A percentile compares a stretch with the other conserved stretches of the same genome.
phyloP scores from a whole-genome alignment of 2,797 vertebrate genomes.

The Botia almorhae region DNA sequence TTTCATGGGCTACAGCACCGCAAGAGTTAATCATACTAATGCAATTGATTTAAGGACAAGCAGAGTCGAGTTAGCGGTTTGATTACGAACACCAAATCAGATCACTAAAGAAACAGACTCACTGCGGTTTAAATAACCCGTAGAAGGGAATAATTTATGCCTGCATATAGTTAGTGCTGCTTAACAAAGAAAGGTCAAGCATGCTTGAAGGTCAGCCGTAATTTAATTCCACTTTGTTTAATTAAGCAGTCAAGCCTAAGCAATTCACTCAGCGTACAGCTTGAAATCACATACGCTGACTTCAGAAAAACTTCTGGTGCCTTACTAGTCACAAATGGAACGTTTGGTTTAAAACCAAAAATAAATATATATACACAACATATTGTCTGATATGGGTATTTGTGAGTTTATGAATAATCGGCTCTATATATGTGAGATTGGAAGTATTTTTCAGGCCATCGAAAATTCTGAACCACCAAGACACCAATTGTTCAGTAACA shows the following conservation, averaged over 20 bases:
- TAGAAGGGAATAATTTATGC: slow-evolving; percentile 4
- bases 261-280: no score
- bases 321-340: not conserved
- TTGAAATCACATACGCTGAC: slow-evolving; percentile 4
- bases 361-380: no score
- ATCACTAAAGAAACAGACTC: not conserved
- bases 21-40: slow-evolving; percentile 13
- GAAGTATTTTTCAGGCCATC: not conserved
- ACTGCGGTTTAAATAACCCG: not conserved
- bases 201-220: slow-evolving; percentile 15
- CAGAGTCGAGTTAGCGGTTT: not conserved
- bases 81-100: slow-evolving; percentile 10
- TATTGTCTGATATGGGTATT: no score
- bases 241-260: slow-evolving; percentile 23
- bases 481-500: no score
- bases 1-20: not conserved
- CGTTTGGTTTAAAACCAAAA: not conserved
- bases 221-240: slow-evolving; percentile 24
- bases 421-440: no score
- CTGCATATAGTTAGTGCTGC: not conserved
- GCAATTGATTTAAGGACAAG: slow-evolving; percentile 4
- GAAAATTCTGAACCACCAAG: not conserved
- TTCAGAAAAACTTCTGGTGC: not conserved
- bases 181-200: slow-evolving; percentile 31
- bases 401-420: not conserved